These are phyloP conservation scores for Rotaria socialis DNA, from an alignment of 2,888 invertebrate species.

Conservation along the genomic window DNA sequence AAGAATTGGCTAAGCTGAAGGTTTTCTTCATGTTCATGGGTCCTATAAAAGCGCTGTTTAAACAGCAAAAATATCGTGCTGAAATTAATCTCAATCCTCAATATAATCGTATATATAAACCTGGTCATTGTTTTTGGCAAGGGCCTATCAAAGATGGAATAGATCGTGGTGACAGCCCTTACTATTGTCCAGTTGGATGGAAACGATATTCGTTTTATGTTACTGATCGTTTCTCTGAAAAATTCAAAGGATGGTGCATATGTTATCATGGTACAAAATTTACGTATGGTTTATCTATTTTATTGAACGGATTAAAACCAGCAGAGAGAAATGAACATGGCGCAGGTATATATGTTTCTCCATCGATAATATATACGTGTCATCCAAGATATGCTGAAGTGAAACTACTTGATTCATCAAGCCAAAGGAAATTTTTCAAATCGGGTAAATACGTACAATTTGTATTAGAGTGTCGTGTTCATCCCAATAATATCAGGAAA, in stretches of 20 bases:
- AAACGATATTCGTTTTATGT: not conserved
- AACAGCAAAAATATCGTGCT: not conserved
- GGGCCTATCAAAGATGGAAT: not conserved
- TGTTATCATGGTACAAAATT: not conserved
- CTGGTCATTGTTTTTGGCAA: not conserved
- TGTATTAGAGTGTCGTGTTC: not conserved
- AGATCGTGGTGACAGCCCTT: not conserved
- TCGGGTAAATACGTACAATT: not conserved
- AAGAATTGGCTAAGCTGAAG: not conserved
- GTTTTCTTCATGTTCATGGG: not conserved
- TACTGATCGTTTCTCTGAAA: not conserved
- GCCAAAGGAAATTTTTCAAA: not conserved
- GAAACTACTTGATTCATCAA: not conserved
- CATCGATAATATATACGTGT: not conserved
- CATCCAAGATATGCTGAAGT: slow-evolving; percentile 10
- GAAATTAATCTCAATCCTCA: not conserved
- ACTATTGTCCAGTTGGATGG: not conserved
- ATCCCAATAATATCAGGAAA: not conserved
- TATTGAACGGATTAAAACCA: not conserved
- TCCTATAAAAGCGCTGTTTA: not conserved
- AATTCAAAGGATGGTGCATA: not conserved
- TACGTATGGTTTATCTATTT: not conserved
- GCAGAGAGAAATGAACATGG: not conserved
- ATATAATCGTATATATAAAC: not conserved
- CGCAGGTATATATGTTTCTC: not conserved